Evolutionary conservation across 2,797 vertebrate genomes (phyloP).

Genomic region (Premnoplex brunnescens): DNA sequence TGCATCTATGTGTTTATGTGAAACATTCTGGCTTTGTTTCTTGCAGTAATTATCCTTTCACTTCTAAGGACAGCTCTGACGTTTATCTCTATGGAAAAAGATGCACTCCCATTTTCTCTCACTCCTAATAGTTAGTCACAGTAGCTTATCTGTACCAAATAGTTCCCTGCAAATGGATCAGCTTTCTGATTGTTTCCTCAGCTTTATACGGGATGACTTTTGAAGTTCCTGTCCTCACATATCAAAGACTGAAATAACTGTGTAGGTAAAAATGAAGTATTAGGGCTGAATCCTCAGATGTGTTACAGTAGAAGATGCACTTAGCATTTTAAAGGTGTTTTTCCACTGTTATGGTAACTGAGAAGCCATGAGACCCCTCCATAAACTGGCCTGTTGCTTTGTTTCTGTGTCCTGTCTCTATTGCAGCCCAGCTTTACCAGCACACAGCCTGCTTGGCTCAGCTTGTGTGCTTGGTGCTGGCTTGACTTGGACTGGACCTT

Average conservation of each 20-base stretch:
- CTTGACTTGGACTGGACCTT: background rate
- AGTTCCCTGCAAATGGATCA: background rate
- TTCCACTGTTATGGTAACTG: fast-evolving
- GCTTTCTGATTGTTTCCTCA: background rate
- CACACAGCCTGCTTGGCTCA: background rate
- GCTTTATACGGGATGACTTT: background rate
- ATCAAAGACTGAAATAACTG: background rate
- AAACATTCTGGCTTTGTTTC: background rate
- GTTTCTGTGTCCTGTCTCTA: background rate
- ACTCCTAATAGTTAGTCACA: background rate
- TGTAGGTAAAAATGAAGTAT: background rate
- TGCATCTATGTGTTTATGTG: background rate
- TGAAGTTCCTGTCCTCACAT: background rate
- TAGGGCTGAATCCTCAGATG: background rate
- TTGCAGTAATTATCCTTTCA: background rate
- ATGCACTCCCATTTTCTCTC: background rate
- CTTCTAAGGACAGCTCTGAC: background rate
- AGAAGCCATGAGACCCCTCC: background rate
- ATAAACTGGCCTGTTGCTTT: background rate
- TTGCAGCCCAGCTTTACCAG: background rate
- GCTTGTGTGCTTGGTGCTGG: fast-evolving
- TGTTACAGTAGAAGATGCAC: background rate
- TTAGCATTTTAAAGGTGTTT: background rate
- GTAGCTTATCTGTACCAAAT: background rate
- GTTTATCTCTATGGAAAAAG: background rate